Evolutionary conservation across 2,888 invertebrate genomes (phyloP), one percentile per base, ranked within the genome.

Genomic region (Nematopogon swammerdamellus): DNA sequence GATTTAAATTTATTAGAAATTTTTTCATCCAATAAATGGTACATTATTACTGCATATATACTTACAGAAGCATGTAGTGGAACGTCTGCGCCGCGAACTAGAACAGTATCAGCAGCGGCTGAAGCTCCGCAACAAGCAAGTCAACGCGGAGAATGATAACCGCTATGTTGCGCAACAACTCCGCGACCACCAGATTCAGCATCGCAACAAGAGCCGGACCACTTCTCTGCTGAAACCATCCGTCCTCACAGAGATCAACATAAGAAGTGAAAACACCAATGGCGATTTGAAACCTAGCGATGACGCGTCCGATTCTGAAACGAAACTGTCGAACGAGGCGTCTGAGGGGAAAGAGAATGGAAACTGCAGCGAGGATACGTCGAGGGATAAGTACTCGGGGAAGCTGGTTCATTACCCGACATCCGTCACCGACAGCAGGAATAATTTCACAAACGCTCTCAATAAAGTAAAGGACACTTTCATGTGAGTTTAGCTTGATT

Each of bases 41-140:
- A n/a, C n/a, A n/a, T n/a, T n/a, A n/a, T n/a, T n/a, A n/a, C n/a
- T n/a, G n/a, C n/a, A n/a, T 8, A 36, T 55, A 48, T 44, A 25
- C 54, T 63, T 71, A 53, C 67, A 84, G 84, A 83, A 82, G 69
- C 63, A 77, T 56, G 81, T 84, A 19, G 72, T 83, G 18, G 81
- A 83, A 52, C 72, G 81, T 57, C 65, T 84, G 56, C 69, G 84
- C 46, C 76, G 76, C 58, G 84, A 84, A 57, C 64, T 84, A 44
- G 81, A 87, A 55, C 56, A 79, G 14, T 82, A 80, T 58, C 82
- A 82, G 59, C 74, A 76, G 54, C 64, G 71, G 29, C 56, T 80
- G 19, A 79, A 74, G 58, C 63, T 70, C 6, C 67, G 70, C 51
- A 79, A 79, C 57, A 77, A 72, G 53, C 71, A 70, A 52, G 61